These are phyloP conservation scores for Campylorhamphus procurvoides DNA, from an alignment of 2,113 vertebrate species.

Conservation along the genomic window DNA sequence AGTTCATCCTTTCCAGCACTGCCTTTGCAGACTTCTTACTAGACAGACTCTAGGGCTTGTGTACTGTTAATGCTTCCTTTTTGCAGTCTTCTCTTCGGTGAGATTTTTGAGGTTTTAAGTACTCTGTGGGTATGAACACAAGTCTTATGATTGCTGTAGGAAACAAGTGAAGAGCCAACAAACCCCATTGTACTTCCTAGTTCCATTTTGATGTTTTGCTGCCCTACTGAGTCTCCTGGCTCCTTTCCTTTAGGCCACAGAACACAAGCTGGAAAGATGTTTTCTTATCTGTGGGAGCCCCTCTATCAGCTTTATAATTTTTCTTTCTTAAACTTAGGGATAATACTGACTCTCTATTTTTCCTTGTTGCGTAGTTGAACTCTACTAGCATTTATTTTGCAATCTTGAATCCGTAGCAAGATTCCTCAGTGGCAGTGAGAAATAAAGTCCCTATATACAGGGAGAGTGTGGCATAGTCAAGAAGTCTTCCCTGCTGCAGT, in stretches of 20 bases:
- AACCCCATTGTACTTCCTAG: background rate
- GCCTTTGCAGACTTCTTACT: background rate
- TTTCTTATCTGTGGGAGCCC: background rate
- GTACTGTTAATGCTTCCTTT: constrained; percentile 31
- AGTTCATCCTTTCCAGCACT: background rate
- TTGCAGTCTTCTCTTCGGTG: background rate
- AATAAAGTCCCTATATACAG: background rate
- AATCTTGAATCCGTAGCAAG: background rate
- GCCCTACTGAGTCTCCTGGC: background rate
- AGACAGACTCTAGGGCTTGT: background rate
- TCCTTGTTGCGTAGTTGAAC: background rate
- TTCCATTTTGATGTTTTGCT: background rate
- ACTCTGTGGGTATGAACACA: background rate
- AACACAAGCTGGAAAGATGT: background rate
- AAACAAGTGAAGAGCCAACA: background rate
- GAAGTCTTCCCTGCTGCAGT: background rate
- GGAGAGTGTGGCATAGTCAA: background rate
- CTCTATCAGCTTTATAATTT: background rate
- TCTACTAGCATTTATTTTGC: background rate
- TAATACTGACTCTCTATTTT: background rate
- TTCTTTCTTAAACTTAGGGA: background rate
- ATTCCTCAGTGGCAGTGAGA: background rate
- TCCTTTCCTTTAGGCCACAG: background rate
- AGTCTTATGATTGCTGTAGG: background rate
- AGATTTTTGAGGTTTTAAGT: background rate